Conservation (phyloP, 2,797 vertebrate genomes). For the Molossus alvarezi region DNA sequence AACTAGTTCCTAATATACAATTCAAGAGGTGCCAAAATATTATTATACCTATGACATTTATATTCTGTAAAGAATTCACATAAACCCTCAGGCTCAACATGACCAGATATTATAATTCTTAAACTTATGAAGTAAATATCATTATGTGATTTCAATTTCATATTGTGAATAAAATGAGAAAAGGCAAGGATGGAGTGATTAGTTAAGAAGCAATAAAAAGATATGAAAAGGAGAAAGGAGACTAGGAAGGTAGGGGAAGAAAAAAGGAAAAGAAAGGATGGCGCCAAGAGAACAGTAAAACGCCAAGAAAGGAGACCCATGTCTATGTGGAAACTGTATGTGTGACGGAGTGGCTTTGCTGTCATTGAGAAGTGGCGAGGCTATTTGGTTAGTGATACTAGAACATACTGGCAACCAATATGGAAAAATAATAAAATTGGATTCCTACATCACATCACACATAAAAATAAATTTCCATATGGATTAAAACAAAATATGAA, state of each 20-base stretch:
- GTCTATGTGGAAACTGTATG: neutral
- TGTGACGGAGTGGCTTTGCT: neutral
- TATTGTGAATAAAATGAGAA: constrained; percentile 39
- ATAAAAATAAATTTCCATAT: constrained; percentile 52
- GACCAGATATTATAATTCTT: neutral
- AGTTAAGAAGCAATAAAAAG: constrained; percentile 25
- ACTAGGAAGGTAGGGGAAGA: neutral
- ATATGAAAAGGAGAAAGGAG: neutral
- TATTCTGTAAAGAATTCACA: constrained; percentile 2
- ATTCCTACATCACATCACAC: neutral
- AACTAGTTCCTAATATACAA: constrained; percentile 8
- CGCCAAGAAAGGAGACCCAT: neutral
- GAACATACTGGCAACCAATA: neutral
- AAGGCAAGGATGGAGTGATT: constrained; percentile 1
- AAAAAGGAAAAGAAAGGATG: neutral
- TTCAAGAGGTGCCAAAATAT: neutral
- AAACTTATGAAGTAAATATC: constrained; percentile 12
- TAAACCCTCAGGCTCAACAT: neutral
- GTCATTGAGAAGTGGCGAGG: neutral
- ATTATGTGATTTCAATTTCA: constrained; percentile 1
- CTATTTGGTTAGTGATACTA: neutral
- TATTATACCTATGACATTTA: neutral
- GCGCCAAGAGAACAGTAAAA: neutral
- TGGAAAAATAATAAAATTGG: constrained; percentile 13
- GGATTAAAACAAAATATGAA: constrained; percentile 37